phyloP scores from a whole-genome alignment of 2,888 invertebrate genomes.

The Synergus gifuensis region DNA sequence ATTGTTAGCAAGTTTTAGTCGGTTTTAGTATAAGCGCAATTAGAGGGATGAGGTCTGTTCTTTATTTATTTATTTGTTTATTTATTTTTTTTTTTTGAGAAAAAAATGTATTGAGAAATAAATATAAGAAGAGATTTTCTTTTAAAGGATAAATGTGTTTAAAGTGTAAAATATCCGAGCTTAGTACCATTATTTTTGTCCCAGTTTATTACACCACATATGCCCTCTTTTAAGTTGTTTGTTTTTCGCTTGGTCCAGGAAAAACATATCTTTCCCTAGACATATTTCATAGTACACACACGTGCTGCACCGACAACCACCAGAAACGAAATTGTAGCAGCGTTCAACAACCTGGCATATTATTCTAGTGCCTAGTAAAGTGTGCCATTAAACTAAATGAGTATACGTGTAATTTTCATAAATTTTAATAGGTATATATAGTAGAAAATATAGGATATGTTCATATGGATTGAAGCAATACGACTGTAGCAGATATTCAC shows the following conservation, averaged over 20 bases:
- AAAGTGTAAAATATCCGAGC: not conserved
- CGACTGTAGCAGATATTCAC: not conserved
- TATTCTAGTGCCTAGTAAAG: conserved; percentile 33
- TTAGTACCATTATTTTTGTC: conserved; percentile 11
- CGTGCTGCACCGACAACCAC: not conserved
- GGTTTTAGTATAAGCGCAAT: not conserved
- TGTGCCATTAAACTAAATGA: conserved; percentile 35
- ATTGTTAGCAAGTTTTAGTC: not conserved
- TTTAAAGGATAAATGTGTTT: not conserved
- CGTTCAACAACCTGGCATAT: conserved; percentile 37
- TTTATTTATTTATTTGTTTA: no score
- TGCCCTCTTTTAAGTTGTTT: conserved; percentile 17
- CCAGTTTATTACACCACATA: conserved; percentile 19
- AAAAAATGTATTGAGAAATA: not conserved
- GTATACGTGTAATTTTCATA: conserved; percentile 37
- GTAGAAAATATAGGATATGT: not conserved
- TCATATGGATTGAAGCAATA: not conserved
- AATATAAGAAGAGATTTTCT: not conserved
- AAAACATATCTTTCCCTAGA: conserved; percentile 18
- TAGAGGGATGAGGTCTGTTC: not conserved
- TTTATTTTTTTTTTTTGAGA: not conserved
- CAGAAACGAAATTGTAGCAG: conserved; percentile 32
- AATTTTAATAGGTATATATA: conserved; percentile 27
- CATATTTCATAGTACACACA: conserved; percentile 15
- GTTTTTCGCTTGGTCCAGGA: conserved; percentile 29